Conservation (phyloP, 1,140 invertebrate species). For the Zophobas morio region DNA sequence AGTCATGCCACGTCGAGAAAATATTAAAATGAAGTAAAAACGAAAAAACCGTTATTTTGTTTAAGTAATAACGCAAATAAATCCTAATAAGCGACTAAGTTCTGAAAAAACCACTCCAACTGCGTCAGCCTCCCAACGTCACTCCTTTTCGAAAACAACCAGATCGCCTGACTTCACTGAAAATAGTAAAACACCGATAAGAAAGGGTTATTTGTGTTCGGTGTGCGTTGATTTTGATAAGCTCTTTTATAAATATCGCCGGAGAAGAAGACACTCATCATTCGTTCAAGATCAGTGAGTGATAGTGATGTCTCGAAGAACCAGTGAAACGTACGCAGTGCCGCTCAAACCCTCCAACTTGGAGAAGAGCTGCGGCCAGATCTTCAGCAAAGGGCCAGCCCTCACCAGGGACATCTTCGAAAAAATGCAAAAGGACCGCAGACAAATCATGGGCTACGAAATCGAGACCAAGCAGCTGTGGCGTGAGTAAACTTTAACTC, state of each 20-base stretch:
- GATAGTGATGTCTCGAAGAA: slow-evolving; percentile 26
- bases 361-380: slow-evolving; percentile 57
- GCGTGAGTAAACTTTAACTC: slow-evolving; percentile 49
- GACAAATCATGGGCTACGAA: slow-evolving; percentile 56
- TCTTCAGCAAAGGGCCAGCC: slow-evolving; percentile 57
- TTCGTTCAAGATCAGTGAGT: neutral
- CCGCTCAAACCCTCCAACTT: slow-evolving; percentile 13
- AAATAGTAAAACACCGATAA: slow-evolving; percentile 26
- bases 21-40: too few relatives aligned
- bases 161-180: slow-evolving; percentile 8
- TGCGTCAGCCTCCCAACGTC: neutral
- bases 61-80: neutral
- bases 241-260: slow-evolving; percentile 38
- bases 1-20: too few relatives aligned
- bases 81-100: neutral
- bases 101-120: too few relatives aligned
- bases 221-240: neutral
- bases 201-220: neutral
- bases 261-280: neutral
- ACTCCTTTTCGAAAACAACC: neutral
- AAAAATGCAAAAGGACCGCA: slow-evolving; percentile 57
- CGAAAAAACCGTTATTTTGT: too few relatives aligned
- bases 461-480: slow-evolving; percentile 55
- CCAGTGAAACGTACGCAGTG: slow-evolving; percentile 1
- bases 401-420: slow-evolving; percentile 60